Evolutionary conservation across 2,888 invertebrate genomes (phyloP), one percentile per base, ranked within the genome.

Genomic region (Cerastoderma edule): DNA sequence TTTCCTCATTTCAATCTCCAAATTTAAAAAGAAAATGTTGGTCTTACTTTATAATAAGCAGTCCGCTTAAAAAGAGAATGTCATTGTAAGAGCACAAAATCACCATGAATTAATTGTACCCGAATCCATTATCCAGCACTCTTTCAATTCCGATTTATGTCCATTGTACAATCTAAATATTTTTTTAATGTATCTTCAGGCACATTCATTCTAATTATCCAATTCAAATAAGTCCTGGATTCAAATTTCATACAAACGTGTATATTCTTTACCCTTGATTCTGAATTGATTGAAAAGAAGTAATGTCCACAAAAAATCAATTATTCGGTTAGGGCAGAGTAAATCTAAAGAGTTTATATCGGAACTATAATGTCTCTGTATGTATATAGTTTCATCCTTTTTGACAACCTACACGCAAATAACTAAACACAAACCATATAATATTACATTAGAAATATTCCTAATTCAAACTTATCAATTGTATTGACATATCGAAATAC

Each of bases 211-310:
- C 35, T 53, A 53, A 54, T 67, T 56, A 27, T 67, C 54, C 56
- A 50, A 22, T 32, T 33, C 35, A 67, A 67, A 53, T 24, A 50
- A 16, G 24, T 53, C 33, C 22, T 50, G n/a, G 35, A 35, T 39
- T 39, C 54, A 19, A 22, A 54, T 8, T 64, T 24, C 32, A 60
- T 33, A 70, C 30, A 70, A n/a, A 69, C 19, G 28, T 28, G 63
- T 56, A 65, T 28, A 54, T 39, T 72, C 68, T 72, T 60, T 30
- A 56, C 54, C 63, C 13, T 30, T 57, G 10, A 68, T 76, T 76
- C 72, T n/a, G n/a, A 72, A 66, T 54, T 48, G 46, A 64, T 57
- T 66, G 32, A 72, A 72, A 67, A 60, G 53, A 66, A 35, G 60
- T 76, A 64, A 69, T 72, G 57, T 33, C 56, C 67, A 27, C 39